Base-by-base conservation (phyloP, 2,888 invertebrate genomes). In the Tenthredo distinguenda region DNA sequence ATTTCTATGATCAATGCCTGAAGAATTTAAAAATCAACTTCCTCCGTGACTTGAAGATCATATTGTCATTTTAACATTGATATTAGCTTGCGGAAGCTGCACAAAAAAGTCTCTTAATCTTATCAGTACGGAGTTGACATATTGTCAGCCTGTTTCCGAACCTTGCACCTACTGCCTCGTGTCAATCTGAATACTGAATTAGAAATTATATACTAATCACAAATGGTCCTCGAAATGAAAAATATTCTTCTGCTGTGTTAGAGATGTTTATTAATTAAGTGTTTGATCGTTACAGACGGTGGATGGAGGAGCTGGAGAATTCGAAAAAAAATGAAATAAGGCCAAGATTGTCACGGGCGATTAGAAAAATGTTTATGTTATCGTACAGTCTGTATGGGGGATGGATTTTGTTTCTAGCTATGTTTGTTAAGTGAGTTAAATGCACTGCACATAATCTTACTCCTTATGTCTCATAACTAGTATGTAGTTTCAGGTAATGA, bases 341-440 rank as follows among this genome's bases (percentile, higher is more conserved):
- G 86, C 96, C 97, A 0, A 96, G 95, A 77, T 93, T 96, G 72
- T 92, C 95, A 6, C 95, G 93, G 87, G 96, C 96, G 7, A 94
- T 96, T 84, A 90, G 94, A 65, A 95, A 95, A 87, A 95, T 96
- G 10, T 96, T 96, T 92, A 94, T 95, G 89, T 92, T 94, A 85
- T 94, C 95, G 77, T 96, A 96, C 89, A 94, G 95, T 92, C 88
- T 95, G 12, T 96, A 95, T 90, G 96, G 96, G 82, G 89, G 95
- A 47, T 91, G 95, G 86, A 93, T 95, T 77, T 95, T 95, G 77
- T 87, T 96, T 77, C 92, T 96, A 85, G 95, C 95, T 87, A 94
- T 96, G 86, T 88, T 96, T 87, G 88, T 96, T 89, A 96, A 95
- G 96, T 96, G 91, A 92, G 94, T 87, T 92, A 88, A 88, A 83